Conservation (phyloP, 2,888 invertebrate species). For the Carcina quercana region DNA sequence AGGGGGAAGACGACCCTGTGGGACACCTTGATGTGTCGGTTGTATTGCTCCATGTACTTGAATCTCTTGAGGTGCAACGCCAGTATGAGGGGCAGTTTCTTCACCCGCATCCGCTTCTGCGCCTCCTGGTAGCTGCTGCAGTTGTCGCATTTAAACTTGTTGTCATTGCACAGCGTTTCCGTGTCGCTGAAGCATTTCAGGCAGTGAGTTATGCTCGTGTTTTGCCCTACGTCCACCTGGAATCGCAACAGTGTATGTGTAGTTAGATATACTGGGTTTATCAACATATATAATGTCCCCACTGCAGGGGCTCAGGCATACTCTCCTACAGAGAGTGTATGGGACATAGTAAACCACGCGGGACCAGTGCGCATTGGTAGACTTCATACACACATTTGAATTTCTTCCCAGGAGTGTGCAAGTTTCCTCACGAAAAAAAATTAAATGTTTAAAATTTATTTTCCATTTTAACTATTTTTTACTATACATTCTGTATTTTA, state of each 20-base stretch:
- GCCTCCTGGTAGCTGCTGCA: slow-evolving; percentile 99
- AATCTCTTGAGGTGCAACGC: slow-evolving; percentile 98
- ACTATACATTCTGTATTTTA: too few species aligned
- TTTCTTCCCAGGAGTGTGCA: too few species aligned
- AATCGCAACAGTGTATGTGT: not conserved
- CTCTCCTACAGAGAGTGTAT: too few species aligned
- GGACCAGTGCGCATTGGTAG: too few species aligned
- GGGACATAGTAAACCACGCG: too few species aligned
- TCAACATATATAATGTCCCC: too few species aligned
- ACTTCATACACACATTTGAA: too few species aligned
- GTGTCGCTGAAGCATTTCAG: slow-evolving; percentile 98
- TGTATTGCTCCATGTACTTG: slow-evolving; percentile 98
- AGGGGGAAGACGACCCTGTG: slow-evolving; percentile 99
- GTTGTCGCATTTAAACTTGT: slow-evolving; percentile 99
- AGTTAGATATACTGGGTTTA: not conserved
- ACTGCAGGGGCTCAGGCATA: too few species aligned
- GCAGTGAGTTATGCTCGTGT: slow-evolving; percentile 99
- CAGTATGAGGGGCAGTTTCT: slow-evolving; percentile 97
- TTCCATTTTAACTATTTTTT: too few species aligned
- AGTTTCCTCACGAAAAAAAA: too few species aligned
- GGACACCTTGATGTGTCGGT: slow-evolving; percentile 98
- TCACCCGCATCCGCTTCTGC: slow-evolving; percentile 98
- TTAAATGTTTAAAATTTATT: too few species aligned
- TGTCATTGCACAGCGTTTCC: slow-evolving; percentile 98
- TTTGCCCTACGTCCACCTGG: slow-evolving; percentile 99